Percentiles rank a stretch among this genome's conserved stretches.
These are phyloP conservation scores for Mimachlamys varia DNA, from an alignment of 2,888 invertebrate genomes.

Conservation along the genomic window DNA sequence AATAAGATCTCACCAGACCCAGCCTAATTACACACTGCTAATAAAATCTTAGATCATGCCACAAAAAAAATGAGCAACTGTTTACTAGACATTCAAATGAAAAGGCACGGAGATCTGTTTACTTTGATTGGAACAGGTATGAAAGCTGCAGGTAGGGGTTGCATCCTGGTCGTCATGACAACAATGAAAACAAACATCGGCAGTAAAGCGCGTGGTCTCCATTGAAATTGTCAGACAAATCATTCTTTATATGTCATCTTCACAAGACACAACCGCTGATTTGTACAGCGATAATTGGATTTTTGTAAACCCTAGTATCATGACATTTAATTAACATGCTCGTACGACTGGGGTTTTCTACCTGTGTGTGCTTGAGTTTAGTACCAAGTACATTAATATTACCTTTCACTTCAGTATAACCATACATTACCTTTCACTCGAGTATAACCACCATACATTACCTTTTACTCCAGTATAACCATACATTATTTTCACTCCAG, in stretches of 20 bases:
- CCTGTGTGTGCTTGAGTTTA: too few relatives aligned
- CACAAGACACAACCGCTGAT: too few relatives aligned
- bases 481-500: not conserved
- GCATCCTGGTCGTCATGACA: not conserved
- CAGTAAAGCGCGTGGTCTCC: not conserved
- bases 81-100: not conserved
- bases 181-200: not conserved
- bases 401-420: not conserved
- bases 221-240: not conserved
- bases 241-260: not conserved
- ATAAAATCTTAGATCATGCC: not conserved
- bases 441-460: not conserved
- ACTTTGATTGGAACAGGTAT: not conserved
- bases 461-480: not conserved
- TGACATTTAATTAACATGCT: not conserved
- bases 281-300: not conserved
- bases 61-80: not conserved
- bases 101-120: not conserved
- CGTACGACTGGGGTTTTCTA: too few relatives aligned
- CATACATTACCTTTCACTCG: not conserved
- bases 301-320: not conserved
- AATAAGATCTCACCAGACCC: not conserved
- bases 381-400: not conserved
- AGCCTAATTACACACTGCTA: not conserved
- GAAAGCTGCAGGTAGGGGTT: not conserved